Percentiles rank a stretch among this genome's conserved stretches.
Conservation (phyloP, 2,797 vertebrate species). For the Fistularia tabacaria region DNA sequence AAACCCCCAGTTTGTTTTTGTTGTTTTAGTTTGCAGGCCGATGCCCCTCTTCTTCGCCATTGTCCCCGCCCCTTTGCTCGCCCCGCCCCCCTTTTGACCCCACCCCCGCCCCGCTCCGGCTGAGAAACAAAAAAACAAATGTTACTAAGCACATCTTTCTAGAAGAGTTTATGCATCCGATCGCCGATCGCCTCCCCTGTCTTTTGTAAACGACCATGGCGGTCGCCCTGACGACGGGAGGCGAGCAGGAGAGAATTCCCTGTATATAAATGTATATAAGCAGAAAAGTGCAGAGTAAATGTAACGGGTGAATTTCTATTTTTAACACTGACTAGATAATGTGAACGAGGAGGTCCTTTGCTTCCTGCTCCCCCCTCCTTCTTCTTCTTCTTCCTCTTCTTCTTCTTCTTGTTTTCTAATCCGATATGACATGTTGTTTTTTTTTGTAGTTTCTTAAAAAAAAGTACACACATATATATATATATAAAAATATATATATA, state of each 20-base stretch:
- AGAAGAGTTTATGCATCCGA: conserved; percentile 80
- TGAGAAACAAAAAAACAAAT: conserved; percentile 41
- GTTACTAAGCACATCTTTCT: conserved; percentile 80
- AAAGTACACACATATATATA: conserved; percentile 16
- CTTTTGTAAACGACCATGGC: conserved; percentile 75
- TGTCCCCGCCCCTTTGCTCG: conserved; percentile 8
- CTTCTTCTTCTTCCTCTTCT: conserved; percentile 59
- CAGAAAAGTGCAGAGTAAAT: conserved; percentile 79
- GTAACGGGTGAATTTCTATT: conserved; percentile 84
- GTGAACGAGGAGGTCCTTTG: conserved; percentile 64
- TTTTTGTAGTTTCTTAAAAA: conserved; percentile 60
- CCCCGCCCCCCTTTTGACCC: conserved; percentile 49
- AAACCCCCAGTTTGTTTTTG: neutral
- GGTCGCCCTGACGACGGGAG: conserved; percentile 73
- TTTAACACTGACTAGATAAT: conserved; percentile 87
- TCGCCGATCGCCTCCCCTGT: conserved; percentile 64
- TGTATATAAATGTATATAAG: conserved; percentile 84
- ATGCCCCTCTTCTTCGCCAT: neutral
- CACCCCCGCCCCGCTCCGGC: conserved; percentile 57
- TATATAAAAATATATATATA: too few species aligned
- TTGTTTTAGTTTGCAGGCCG: neutral
- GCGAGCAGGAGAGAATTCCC: conserved; percentile 70
- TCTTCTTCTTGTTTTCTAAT: conserved; percentile 49
- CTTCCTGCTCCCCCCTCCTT: conserved; percentile 14
- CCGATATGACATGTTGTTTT: conserved; percentile 49